Conservation (phyloP, 2,888 invertebrate species). For the Leucophenga maculata region DNA sequence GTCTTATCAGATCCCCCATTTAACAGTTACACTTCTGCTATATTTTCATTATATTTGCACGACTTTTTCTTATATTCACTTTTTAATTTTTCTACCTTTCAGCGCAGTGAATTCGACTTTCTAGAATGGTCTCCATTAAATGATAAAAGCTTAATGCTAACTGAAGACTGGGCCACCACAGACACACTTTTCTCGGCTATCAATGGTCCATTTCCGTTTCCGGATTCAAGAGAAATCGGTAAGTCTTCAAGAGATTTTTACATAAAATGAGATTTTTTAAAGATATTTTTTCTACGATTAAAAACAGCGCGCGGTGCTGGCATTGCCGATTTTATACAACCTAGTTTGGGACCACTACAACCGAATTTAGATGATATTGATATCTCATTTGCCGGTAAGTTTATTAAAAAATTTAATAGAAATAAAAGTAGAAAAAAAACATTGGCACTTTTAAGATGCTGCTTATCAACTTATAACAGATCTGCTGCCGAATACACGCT, state of each 20-base stretch:
- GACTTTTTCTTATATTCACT: neutral
- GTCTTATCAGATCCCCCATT: too few species aligned
- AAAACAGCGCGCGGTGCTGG: slow-evolving; percentile 80
- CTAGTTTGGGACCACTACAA: slow-evolving; percentile 95
- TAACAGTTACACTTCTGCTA: too few species aligned
- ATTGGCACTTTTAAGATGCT: slow-evolving; percentile 43
- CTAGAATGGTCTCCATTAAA: slow-evolving; percentile 71
- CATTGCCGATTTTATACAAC: slow-evolving; percentile 97
- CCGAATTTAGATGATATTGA: slow-evolving; percentile 95
- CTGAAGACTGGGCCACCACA: slow-evolving; percentile 77
- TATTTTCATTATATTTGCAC: too few species aligned
- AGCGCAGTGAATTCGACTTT: slow-evolving; percentile 72
- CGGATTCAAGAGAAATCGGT: slow-evolving; percentile 97
- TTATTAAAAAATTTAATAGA: neutral
- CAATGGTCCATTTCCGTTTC: slow-evolving; percentile 92
- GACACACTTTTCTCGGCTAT: slow-evolving; percentile 90
- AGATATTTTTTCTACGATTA: neutral
- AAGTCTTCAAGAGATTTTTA: slow-evolving; percentile 44
- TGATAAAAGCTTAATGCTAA: slow-evolving; percentile 69
- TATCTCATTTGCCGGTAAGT: slow-evolving; percentile 84
- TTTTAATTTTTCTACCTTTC: neutral
- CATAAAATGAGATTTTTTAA: neutral
- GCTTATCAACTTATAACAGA: slow-evolving; percentile 56
- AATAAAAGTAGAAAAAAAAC: slow-evolving; percentile 31
- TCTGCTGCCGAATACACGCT: slow-evolving; percentile 71